These are phyloP conservation scores for Coremacera marginata DNA, from an alignment of 2,888 invertebrate genomes.

Conservation along the genomic window DNA sequence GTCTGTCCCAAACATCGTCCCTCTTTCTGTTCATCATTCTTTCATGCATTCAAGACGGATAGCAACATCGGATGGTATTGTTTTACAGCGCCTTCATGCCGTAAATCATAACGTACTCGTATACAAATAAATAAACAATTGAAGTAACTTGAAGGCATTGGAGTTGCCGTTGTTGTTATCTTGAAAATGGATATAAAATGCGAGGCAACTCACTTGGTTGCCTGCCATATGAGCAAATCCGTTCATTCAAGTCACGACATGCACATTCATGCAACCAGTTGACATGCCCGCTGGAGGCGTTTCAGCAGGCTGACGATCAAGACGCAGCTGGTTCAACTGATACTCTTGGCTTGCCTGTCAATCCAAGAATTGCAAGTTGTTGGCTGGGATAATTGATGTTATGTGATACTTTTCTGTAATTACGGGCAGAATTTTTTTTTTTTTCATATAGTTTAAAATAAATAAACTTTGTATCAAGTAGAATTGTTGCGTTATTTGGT, in stretches of 20 bases:
- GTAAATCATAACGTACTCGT: slow-evolving; percentile 35
- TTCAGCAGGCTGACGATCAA: neutral
- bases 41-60: too few species aligned
- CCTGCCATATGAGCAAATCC: slow-evolving; percentile 20
- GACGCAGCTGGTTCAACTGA: neutral
- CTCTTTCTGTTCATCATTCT: neutral
- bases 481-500: too few species aligned
- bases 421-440: too few species aligned
- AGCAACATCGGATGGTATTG: neutral
- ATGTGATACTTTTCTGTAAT: neutral
- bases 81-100: slow-evolving; percentile 1
- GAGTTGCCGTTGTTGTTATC: slow-evolving; percentile 18
- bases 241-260: slow-evolving; percentile 44
- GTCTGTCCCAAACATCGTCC: too few species aligned
- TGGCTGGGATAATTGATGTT: neutral
- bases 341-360: too few species aligned
- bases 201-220: neutral
- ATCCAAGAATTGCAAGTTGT: neutral
- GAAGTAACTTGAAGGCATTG: slow-evolving; percentile 2
- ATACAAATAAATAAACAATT: slow-evolving; percentile 34
- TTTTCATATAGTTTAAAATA: too few species aligned
- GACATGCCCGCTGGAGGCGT: neutral
- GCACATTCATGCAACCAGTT: slow-evolving; percentile 24
- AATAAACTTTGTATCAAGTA: too few species aligned
- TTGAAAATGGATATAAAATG: slow-evolving; percentile 26